Percentiles rank a stretch among this genome's conserved stretches.
These are phyloP conservation scores for Cyrtonyx montezumae DNA, from an alignment of 2,113 vertebrate species.

Conservation along the genomic window DNA sequence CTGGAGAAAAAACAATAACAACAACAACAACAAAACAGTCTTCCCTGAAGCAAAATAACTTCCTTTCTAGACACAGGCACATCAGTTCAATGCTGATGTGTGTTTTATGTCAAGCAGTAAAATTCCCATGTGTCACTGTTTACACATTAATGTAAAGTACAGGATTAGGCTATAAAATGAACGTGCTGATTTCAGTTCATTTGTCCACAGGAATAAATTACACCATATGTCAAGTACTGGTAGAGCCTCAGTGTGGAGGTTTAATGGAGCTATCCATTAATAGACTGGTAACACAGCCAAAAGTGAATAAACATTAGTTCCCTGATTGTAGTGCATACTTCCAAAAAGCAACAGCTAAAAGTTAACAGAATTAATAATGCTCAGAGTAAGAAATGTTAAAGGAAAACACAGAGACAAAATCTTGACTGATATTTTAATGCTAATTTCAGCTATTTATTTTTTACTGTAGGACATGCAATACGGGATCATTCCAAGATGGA, in stretches of 20 bases:
- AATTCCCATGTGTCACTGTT: slow-evolving; percentile 22
- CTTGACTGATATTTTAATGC: neutral
- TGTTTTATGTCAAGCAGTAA: slow-evolving; percentile 10
- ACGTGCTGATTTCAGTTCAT: neutral
- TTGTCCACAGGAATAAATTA: slow-evolving; percentile 18
- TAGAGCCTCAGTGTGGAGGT: neutral
- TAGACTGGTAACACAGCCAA: neutral
- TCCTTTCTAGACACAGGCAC: neutral
- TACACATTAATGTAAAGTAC: neutral
- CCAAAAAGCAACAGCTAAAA: slow-evolving; percentile 22
- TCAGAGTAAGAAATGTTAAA: slow-evolving; percentile 5
- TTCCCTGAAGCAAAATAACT: neutral
- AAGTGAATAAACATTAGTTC: neutral
- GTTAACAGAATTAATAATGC: neutral
- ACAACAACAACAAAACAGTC: neutral
- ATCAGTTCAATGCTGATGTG: neutral
- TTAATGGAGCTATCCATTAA: neutral
- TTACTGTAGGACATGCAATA: neutral
- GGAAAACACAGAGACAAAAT: neutral
- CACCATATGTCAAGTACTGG: neutral
- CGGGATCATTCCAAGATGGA: neutral
- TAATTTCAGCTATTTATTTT: neutral
- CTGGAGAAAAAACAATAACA: neutral
- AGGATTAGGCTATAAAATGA: slow-evolving; percentile 30
- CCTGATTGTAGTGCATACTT: neutral